Base-by-base conservation (phyloP, 1,140 invertebrate species). In the Lepidurus packardi region DNA sequence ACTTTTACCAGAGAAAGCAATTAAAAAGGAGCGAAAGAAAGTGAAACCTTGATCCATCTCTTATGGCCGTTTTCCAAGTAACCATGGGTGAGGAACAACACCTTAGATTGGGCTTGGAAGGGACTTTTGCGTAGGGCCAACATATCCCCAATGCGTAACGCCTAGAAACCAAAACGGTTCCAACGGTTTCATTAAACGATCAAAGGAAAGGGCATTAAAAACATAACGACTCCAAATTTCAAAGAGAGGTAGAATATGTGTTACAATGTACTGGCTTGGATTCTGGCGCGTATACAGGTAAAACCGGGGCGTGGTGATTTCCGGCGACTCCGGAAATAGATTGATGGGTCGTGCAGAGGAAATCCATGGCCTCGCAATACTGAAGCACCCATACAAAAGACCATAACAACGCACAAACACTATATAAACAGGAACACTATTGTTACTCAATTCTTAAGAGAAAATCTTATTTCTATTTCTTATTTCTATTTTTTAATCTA, bases 1-100 rank as follows among this genome's bases (percentile, higher is more conserved):
- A 21, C 13, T 77, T 42, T 43, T 45, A 10, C 16, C 10, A 77
- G 42, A 78, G 25, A 78, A 53, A 74, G 25, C 16, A 24, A 78
- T 78, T n/a, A 74, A 77, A 24, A 11, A 11, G 24, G 13, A 16
- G 13, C 73, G n/a, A 34, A 76, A 42, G n/a, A n/a, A 43, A 75
- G 25, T n/a, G 25, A 75, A 74, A 94, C 92, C 83, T 86, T 82
- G 7, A 88, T 84, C 94, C 94, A 95, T 43, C 87, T 85, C 81
- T 92, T 91, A 79, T 91, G 88, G 6, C 93, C 93, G 73, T 91
- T 90, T 82, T 96, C 94, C 44, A 95, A 84, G 82, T 94, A 96
- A 8, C 94, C 94, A 82, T 96, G 94, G 10, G 91, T 88, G 44
- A 96, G 89, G 78, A 95, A 88, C 82, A 90, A 94, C 8, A 78